Evolutionary conservation across 2,797 vertebrate species (phyloP), one percentile per base, ranked within the genome.

Genomic region (Carcharodon carcharias): DNA sequence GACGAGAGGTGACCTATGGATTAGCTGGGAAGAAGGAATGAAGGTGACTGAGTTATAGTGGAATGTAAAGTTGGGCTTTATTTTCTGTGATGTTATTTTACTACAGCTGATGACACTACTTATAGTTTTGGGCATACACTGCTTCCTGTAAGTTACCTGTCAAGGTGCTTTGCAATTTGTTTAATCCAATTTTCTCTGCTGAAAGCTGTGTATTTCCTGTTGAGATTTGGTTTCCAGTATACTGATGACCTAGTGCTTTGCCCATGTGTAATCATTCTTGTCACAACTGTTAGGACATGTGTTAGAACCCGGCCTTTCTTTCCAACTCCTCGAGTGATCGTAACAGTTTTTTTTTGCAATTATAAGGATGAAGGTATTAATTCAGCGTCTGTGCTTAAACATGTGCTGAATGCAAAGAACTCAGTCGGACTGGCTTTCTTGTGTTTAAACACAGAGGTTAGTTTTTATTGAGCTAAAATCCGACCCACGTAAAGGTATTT

Each of bases 21-120:
- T 99, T 97, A 99, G 98, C 97, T 99, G 99, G 99, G 99, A 99
- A 97, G 99, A 99, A 98, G 99, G 99, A 97, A 98, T 99, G 98
- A 99, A 99, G 98, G 99, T 99, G 21, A 94, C 61, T 28, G n/a
- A 67, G 16, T 31, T 31, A 26, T 94, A 26, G 92, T n/a, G 18
- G 3, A 94, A 40, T 45, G 54, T 94, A 45, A 65, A 67, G n/a
- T 67, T 94, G 9, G 18, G 23, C 65, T 67, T 94, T 11, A 11
- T 61, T 35, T 61, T 50, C 56, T 31, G 26, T 35, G 31, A 35
- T 56, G 11, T 28, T 61, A 12, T 91, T 91, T 61, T 35, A 61
- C 4, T 45, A 58, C n/a, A 82, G 96, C 96, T 82, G 54, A 91
- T 58, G 45, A 8, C 54, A 61, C 26, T 89, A 50, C 54, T 89